phyloP scores from a whole-genome alignment of 37 sponge, comb jelly and placozoan genomes.

The Crambe crambe region DNA sequence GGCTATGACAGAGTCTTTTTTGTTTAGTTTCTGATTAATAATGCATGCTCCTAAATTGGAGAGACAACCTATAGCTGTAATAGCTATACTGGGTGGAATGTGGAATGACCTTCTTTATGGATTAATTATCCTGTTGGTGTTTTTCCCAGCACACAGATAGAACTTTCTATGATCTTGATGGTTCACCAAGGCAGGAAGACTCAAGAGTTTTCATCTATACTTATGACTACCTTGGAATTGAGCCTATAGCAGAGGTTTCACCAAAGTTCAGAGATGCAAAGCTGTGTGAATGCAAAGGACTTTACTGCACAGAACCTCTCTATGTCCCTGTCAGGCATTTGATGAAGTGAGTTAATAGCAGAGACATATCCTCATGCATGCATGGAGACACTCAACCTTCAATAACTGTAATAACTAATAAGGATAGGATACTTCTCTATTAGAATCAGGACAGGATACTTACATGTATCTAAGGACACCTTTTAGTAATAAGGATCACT shows the following conservation, averaged over 20 bases:
- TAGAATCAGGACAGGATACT: not conserved
- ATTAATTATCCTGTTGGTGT: too few species aligned
- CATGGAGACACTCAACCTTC: not conserved
- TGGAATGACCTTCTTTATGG: too few species aligned
- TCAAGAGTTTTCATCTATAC: constrained; percentile 21
- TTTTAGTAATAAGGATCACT: too few species aligned
- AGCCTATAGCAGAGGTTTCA: constrained; percentile 12
- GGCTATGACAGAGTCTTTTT: too few species aligned
- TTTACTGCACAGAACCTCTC: constrained; percentile 41
- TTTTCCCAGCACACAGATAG: constrained; percentile 54
- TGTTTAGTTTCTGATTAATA: too few species aligned
- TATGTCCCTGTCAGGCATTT: constrained; percentile 48
- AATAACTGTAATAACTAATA: not conserved
- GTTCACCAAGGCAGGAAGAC: constrained; percentile 2
- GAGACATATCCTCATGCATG: not conserved
- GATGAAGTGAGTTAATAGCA: constrained; percentile 24
- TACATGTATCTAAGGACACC: not conserved
- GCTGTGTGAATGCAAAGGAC: constrained; percentile 22
- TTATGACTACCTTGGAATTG: constrained; percentile 42
- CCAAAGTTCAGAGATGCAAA: constrained; percentile 38
- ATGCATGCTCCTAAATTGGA: too few species aligned
- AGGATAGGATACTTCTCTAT: not conserved
- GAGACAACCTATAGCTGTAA: too few species aligned
- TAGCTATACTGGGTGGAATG: too few species aligned
- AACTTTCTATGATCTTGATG: constrained; percentile 14